Base-by-base conservation (phyloP, 2,113 vertebrate species). In the Periophthalmodon schlosseri region DNA sequence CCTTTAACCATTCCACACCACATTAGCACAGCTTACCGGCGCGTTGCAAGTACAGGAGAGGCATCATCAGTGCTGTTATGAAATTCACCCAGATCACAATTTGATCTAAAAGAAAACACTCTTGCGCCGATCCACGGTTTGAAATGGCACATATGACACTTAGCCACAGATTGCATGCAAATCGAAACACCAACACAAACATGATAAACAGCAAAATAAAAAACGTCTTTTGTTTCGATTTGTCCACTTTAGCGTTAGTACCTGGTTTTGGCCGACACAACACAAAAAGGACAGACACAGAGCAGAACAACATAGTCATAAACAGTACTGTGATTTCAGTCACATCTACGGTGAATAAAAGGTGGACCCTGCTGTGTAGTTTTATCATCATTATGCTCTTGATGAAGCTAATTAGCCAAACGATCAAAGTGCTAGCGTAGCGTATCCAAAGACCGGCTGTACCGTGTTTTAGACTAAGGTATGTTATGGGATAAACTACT, bases 371-470 rank as follows among this genome's bases (percentile, higher is more conserved):
- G 13, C 2, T 16, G 28, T 24, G 21, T 11, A 4, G 15, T 6
- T 3, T 57, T 18, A 20, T 0, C 28, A 58, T 24, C 2, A 33
- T 18, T 5, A 61, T 21, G 12, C 23, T 15, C 23, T 60, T 60
- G 57, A 14, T 12, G 11, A 57, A 11, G 66, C 73, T 52, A 12
- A 79, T 28, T 50, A 78, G 23, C 77, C 77, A 79, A 1, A 70
- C 60, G 15, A 28, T 46, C 9, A 13, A 68, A 20, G 49, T 47
- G 60, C 68, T 58, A 5, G 0, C 24, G 28, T 61, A 15, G 9
- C 70, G 21, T 14, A 46, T 10, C 70, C 70, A 46, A 9, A 46
- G 36, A 8, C 70, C 36, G 2, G 2, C 8, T 12, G 23, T 23
- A 12, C 13, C 12, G 10, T n/a, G 33, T 1, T 23, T 60, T 12